Evolutionary conservation across 2,888 invertebrate species (phyloP).

Genomic region (Rugalucina vietnamica): DNA sequence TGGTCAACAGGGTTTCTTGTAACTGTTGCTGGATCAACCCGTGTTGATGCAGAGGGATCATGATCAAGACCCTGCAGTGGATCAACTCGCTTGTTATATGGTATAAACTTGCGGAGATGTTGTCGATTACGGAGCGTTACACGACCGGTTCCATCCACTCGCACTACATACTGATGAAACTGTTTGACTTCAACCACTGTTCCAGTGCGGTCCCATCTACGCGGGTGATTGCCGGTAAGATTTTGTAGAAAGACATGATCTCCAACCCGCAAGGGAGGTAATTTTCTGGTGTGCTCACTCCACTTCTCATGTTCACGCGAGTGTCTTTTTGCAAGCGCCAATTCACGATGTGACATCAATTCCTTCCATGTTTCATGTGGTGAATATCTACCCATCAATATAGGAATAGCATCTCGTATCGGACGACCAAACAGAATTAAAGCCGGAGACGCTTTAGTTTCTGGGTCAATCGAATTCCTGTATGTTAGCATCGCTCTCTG

Average conservation of each 20-base stretch:
- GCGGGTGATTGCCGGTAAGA: conserved; percentile 37
- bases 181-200: conserved; percentile 48
- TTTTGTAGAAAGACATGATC: conserved; percentile 58
- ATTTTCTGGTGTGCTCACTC: conserved; percentile 43
- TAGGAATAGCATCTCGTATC: conserved; percentile 53
- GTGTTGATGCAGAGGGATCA: too few species aligned
- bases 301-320: too few species aligned
- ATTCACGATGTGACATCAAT: conserved; percentile 28
- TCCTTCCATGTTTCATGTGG: conserved; percentile 55
- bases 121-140: conserved; percentile 53
- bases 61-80: too few species aligned
- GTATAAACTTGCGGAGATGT: conserved; percentile 52
- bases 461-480: conserved; percentile 53
- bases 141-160: conserved; percentile 56
- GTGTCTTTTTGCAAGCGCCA: conserved; percentile 43
- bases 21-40: too few species aligned
- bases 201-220: conserved; percentile 54
- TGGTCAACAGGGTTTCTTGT: too few species aligned
- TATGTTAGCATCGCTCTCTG: conserved; percentile 56
- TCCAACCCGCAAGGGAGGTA: conserved; percentile 55
- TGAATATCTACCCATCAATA: conserved; percentile 46
- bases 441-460: conserved; percentile 61
- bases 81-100: too few species aligned
- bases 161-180: conserved; percentile 55
- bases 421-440: conserved; percentile 59